Evolutionary conservation across 2,113 vertebrate genomes (phyloP), one percentile per base, ranked within the genome.

Genomic region (Electrona antarctica): DNA sequence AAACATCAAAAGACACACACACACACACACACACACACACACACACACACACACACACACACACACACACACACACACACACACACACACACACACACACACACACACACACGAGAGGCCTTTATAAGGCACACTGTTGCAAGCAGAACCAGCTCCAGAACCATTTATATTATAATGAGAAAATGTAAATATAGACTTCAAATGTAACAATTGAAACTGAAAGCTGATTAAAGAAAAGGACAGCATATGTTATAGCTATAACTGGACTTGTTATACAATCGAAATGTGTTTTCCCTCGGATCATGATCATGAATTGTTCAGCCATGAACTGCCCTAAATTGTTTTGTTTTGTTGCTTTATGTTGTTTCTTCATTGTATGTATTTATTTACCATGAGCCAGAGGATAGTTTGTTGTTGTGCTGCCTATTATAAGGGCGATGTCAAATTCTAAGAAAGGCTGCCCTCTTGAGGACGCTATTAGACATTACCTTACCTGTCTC

Each of bases 391-490:
- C 33, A 6, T 41, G 33, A 41, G 33, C 33, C 33, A 41, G 33
- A 41, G 33, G 33, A 41, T 41, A 41, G 3, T 41, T 41, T 41
- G 33, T 41, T 41, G 33, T 41, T 54, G 52, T 54, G 12, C 57
- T 58, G 56, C 28, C 3, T 15, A 28, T 59, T 59, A 28, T 21
- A 48, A 21, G 54, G 54, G 33, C 33, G 21, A 41, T 41, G 33
- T 41, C 66, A 47, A 56, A 79, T 59, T 13, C 72, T 61, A 69
- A 75, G 65, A 21, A 73, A 87, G 69, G 62, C 74, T 85, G 88
- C 88, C 88, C 85, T 77, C 89, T 84, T 63, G 72, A 81, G 90
- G 83, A 64, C 41, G 48, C 3, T 9, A 9, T 51, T 14, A 46
- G n/a, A 74, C 60, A 80, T 48, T 54, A 57, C 60, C 57, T 8